Conservation (phyloP, 2,113 vertebrate genomes). For the Hemicordylus capensis region DNA sequence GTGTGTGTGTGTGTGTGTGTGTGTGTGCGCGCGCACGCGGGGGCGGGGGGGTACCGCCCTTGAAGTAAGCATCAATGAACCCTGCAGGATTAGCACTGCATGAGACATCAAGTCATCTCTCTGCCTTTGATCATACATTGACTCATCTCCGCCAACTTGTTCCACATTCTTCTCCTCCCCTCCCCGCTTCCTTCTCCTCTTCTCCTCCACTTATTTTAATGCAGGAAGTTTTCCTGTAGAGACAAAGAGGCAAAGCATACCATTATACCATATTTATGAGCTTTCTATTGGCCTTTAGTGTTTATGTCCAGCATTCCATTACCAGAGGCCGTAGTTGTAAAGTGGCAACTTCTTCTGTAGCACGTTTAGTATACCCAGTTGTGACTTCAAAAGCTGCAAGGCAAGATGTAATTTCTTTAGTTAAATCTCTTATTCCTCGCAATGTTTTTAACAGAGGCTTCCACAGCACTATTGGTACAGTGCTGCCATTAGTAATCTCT, state of each 20-base stretch:
- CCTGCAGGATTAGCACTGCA: background rate
- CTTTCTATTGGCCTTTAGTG: slow-evolving; percentile 30
- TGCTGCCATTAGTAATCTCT: background rate
- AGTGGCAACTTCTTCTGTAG: slow-evolving; percentile 19
- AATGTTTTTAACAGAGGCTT: background rate
- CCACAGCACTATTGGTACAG: background rate
- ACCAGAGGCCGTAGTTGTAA: slow-evolving; percentile 21
- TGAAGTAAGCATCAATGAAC: slow-evolving; percentile 27
- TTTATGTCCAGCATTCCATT: slow-evolving; percentile 15
- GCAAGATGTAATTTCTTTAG: background rate
- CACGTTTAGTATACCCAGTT: slow-evolving; percentile 3
- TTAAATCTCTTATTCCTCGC: background rate
- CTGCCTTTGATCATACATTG: background rate
- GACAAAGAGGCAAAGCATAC: background rate
- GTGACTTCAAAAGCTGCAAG: background rate
- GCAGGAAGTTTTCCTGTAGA: slow-evolving; percentile 25
- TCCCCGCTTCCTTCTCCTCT: background rate
- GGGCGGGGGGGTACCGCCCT: slow-evolving; percentile 14
- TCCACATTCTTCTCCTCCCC: too few relatives aligned
- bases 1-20: too few relatives aligned
- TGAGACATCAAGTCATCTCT: too few relatives aligned
- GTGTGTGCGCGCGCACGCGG: too few relatives aligned
- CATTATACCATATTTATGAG: background rate
- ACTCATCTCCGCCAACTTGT: too few relatives aligned
- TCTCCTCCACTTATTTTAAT: slow-evolving; percentile 8